Percentiles rank a stretch among this genome's conserved stretches.
Evolutionary conservation across 2,113 vertebrate genomes (phyloP).

Genomic region (Zosterops pallidus): DNA sequence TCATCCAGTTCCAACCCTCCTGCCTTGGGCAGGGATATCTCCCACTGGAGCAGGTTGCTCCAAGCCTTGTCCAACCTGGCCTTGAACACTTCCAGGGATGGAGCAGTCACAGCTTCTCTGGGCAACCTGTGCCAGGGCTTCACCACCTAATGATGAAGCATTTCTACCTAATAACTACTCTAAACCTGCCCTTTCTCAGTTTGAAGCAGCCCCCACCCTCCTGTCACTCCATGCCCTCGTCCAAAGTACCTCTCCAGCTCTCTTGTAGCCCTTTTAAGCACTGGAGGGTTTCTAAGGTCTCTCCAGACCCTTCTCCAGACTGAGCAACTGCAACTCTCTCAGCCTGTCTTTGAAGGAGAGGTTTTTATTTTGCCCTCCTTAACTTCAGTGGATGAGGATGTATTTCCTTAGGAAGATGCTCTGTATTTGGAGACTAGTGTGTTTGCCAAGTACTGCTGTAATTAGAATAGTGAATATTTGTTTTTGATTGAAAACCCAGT

Average conservation of each 20-base stretch:
- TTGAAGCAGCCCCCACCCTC: background rate
- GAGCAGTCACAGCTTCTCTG: background rate
- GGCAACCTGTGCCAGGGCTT: background rate
- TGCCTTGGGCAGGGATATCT: background rate
- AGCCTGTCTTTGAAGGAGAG: background rate
- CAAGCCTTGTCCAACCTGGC: background rate
- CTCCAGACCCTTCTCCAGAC: background rate
- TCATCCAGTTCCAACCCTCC: background rate
- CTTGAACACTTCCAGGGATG: background rate
- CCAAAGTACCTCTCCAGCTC: background rate
- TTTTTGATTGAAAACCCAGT: constrained; percentile 12
- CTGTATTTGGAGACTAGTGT: background rate
- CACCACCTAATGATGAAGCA: background rate
- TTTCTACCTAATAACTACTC: background rate
- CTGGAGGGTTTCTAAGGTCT: background rate
- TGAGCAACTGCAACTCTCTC: background rate
- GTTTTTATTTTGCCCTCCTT: background rate
- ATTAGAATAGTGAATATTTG: constrained; percentile 51
- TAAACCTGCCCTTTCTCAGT: background rate
- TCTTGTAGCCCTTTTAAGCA: background rate
- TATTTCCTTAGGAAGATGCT: constrained; percentile 32
- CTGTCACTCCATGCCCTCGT: accelerated
- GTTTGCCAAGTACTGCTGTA: background rate
- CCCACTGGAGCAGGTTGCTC: background rate
- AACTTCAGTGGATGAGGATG: background rate